Evolutionary conservation across 2,888 invertebrate species (phyloP).

Genomic region (Didymodactylos carnosus): DNA sequence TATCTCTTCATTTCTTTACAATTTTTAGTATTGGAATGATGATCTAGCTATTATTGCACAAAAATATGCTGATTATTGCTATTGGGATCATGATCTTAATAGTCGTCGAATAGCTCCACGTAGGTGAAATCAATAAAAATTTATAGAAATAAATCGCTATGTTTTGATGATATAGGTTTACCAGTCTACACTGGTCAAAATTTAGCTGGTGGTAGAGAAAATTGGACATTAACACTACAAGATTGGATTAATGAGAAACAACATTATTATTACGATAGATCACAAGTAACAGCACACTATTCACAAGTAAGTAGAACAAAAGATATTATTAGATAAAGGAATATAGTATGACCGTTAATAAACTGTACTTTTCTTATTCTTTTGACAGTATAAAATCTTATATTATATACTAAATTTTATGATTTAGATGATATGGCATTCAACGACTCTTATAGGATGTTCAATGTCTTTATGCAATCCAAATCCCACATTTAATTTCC

Average conservation of each 20-base stretch:
- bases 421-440: not conserved
- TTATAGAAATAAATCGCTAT: not conserved
- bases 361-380: not conserved
- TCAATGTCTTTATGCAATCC: not conserved
- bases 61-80: not conserved
- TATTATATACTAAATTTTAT: too few species aligned
- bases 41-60: not conserved
- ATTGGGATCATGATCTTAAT: not conserved
- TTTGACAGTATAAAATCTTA: too few species aligned
- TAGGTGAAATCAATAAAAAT: not conserved
- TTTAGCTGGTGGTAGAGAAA: not conserved
- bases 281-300: not conserved
- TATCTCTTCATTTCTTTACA: not conserved
- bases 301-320: not conserved
- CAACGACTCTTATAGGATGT: not conserved
- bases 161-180: not conserved
- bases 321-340: too few species aligned
- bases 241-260: not conserved
- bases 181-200: not conserved
- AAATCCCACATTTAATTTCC: not conserved
- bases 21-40: not conserved
- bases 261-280: not conserved
- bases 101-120: not conserved
- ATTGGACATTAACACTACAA: not conserved
- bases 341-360: too few species aligned